Evolutionary conservation across 2,797 vertebrate genomes (phyloP).

Genomic region (Eospalax fontanierii): DNA sequence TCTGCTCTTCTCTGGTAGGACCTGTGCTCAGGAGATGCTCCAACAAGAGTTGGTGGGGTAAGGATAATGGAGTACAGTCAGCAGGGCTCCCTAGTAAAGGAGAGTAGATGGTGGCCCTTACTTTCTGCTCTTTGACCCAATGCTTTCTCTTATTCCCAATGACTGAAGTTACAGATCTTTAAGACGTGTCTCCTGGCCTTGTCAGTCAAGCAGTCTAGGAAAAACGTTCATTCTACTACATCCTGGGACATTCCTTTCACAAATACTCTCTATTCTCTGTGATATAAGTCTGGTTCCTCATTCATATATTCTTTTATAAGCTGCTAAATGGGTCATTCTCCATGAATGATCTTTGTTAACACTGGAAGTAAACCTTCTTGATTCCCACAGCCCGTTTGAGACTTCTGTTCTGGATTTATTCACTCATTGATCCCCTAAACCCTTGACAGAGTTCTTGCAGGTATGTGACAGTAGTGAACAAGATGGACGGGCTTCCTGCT

Average conservation of each 20-base stretch:
- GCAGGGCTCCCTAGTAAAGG: background rate
- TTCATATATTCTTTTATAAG: background rate
- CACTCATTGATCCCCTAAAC: background rate
- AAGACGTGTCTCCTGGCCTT: background rate
- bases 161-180: background rate
- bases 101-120: rapidly evolving
- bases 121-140: background rate
- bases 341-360: background rate
- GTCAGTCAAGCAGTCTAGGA: background rate
- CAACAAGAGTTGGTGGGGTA: background rate
- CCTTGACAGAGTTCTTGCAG: background rate
- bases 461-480: background rate
- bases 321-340: background rate
- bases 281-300: background rate
- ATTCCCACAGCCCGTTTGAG: background rate
- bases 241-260: background rate
- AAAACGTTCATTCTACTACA: background rate
- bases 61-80: too few relatives aligned
- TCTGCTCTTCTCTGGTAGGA: too few relatives aligned
- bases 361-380: background rate
- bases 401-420: background rate
- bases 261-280: background rate
- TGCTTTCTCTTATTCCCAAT: background rate
- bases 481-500: background rate
- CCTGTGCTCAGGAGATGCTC: background rate